A percentile compares a stretch with the other conserved stretches of the same genome.
Conservation (phyloP, 2,888 invertebrate species). For the Caenorhabditis sinica region DNA sequence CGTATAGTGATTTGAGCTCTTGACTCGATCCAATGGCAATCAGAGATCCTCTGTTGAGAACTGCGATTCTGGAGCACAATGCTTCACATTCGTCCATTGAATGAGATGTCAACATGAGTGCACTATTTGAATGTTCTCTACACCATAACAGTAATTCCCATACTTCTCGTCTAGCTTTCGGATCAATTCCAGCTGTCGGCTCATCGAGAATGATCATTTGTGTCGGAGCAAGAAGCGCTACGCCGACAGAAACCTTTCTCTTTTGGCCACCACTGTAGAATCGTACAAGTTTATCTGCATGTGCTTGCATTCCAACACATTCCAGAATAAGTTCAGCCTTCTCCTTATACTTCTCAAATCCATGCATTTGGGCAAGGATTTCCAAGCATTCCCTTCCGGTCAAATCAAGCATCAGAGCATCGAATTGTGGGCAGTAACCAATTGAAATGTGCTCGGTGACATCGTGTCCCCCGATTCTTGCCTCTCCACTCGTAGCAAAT, state of each 20-base stretch:
- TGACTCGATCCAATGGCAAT: conserved; percentile 81
- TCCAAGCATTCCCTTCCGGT: conserved; percentile 79
- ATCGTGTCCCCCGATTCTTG: conserved; percentile 61
- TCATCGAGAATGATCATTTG: conserved; percentile 87
- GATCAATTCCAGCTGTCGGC: conserved; percentile 85
- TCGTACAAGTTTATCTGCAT: conserved; percentile 77
- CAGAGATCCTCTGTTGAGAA: conserved; percentile 80
- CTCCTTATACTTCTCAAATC: conserved; percentile 63
- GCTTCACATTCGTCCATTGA: conserved; percentile 81
- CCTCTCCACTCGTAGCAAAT: conserved; percentile 67
- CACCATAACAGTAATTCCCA: conserved; percentile 84
- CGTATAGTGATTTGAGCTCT: conserved; percentile 79
- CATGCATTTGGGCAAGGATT: conserved; percentile 75
- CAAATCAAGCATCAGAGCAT: conserved; percentile 79
- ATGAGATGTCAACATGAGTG: conserved; percentile 80
- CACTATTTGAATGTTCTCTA: conserved; percentile 71
- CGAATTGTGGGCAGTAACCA: conserved; percentile 83
- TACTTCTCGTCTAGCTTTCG: conserved; percentile 87
- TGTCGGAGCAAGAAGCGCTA: conserved; percentile 89
- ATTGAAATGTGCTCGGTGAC: conserved; percentile 70
- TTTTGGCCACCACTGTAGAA: conserved; percentile 88
- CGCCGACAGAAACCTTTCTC: conserved; percentile 90
- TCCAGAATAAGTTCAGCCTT: conserved; percentile 74
- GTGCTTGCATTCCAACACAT: conserved; percentile 76
- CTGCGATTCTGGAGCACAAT: conserved; percentile 81